Evolutionary conservation across 2,113 vertebrate genomes (phyloP).

Genomic region (Malurus melanocephalus): DNA sequence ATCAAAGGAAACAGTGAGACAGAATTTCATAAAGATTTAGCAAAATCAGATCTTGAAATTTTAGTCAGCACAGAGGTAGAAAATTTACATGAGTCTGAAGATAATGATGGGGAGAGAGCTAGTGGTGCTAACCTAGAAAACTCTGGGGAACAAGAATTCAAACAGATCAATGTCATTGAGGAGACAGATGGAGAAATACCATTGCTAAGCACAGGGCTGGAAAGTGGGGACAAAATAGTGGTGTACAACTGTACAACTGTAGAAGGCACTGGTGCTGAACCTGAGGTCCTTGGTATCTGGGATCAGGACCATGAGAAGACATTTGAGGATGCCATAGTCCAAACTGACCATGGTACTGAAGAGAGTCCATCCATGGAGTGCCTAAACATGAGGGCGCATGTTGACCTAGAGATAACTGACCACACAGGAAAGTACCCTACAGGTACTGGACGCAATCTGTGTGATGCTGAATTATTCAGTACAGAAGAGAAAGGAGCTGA

Average conservation of each 20-base stretch:
- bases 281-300: not conserved
- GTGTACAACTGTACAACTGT: not conserved
- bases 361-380: not conserved
- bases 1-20: not conserved
- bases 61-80: conserved; percentile 18
- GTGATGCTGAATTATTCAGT: conserved; percentile 1
- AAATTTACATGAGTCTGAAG: not conserved
- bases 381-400: not conserved
- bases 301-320: not conserved
- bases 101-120: not conserved
- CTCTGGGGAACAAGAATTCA: not conserved
- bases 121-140: not conserved
- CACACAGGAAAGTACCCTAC: not conserved
- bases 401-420: not conserved
- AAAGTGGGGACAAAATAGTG: not conserved
- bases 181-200: not conserved
- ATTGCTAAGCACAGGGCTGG: not conserved
- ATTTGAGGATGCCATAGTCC: conserved; percentile 3
- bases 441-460: conserved; percentile 3
- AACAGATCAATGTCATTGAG: not conserved
- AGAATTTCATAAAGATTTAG: conserved; percentile 1
- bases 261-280: not conserved
- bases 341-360: not conserved
- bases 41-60: conserved; percentile 1
- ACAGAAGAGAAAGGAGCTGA: conserved; percentile 32